These are phyloP conservation scores for Gadus macrocephalus DNA, from an alignment of 2,113 vertebrate species.

Conservation along the genomic window DNA sequence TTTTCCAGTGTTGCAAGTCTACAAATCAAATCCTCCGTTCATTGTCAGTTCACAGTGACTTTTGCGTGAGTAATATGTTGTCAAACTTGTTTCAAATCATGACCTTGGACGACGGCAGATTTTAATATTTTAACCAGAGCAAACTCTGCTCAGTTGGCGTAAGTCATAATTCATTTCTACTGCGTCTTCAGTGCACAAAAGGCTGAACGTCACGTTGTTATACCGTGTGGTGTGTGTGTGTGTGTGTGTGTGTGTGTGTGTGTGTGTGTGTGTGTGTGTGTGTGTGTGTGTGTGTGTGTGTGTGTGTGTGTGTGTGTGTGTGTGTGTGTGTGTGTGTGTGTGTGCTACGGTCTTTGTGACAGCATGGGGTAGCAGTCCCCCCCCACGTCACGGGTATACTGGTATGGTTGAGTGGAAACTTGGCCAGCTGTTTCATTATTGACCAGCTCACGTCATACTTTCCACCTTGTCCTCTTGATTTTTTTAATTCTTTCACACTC, in stretches of 20 bases:
- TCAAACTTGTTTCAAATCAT: no score
- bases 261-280: constrained; percentile 21
- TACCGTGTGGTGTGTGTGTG: background rate
- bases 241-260: background rate
- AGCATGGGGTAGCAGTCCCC: constrained; percentile 65
- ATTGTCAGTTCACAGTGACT: no score
- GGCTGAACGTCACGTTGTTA: no score
- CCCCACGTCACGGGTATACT: constrained; percentile 63
- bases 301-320: background rate
- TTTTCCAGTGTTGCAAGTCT: no score
- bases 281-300: background rate
- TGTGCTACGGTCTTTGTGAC: constrained; percentile 44
- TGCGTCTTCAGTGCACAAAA: no score
- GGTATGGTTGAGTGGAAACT: constrained; percentile 73
- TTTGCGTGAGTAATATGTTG: no score
- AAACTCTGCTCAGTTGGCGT: no score
- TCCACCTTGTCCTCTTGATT: constrained; percentile 20
- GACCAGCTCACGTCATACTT: constrained; percentile 27
- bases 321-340: background rate
- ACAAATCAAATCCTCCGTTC: no score
- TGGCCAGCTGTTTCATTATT: constrained; percentile 53
- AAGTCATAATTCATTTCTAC: no score
- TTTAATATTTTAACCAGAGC: no score
- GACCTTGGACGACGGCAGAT: no score
- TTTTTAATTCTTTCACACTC: background rate